Evolutionary conservation across 64 coral and sea anemone species (phyloP).

Genomic region (Porites lutea): DNA sequence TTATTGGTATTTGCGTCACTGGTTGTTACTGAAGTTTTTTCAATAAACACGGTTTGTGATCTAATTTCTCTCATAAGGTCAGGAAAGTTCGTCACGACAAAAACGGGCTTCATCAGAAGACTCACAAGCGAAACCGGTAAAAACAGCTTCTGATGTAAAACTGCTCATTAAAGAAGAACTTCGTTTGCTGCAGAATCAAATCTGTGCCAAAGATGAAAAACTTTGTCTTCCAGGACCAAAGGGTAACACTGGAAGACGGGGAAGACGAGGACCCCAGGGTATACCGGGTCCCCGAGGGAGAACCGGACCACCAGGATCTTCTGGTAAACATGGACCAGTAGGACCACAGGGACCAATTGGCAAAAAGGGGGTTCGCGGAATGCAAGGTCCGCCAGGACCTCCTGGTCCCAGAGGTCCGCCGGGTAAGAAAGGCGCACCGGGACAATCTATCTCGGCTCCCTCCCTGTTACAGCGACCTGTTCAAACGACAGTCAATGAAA

Average conservation of each 20-base stretch:
- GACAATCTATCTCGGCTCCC: constrained; percentile 41
- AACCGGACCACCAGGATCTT: constrained; percentile 14
- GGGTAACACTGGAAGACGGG: constrained; percentile 48
- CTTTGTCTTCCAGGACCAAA: constrained; percentile 52
- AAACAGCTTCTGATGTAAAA: neutral
- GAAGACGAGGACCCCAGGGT: constrained; percentile 36
- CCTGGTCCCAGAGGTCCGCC: constrained; percentile 31
- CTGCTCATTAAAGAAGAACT: constrained; percentile 8
- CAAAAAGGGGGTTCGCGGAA: constrained; percentile 14
- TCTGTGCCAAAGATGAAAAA: constrained; percentile 45
- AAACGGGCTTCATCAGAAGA: neutral
- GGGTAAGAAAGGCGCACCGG: constrained; percentile 36
- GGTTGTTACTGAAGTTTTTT: no score
- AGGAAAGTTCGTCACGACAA: neutral
- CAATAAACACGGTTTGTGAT: no score
- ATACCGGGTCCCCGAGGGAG: neutral
- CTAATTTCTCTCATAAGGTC: no score
- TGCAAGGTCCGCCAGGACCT: constrained; percentile 33
- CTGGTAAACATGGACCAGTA: constrained; percentile 53
- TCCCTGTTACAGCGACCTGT: constrained; percentile 21
- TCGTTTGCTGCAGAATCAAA: constrained; percentile 33
- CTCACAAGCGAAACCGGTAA: neutral
- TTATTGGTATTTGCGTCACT: no score
- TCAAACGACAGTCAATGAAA: constrained; percentile 36
- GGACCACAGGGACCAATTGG: constrained; percentile 25